phyloP scores from a whole-genome alignment of 2,797 vertebrate genomes.

The Myotis findleyi region DNA sequence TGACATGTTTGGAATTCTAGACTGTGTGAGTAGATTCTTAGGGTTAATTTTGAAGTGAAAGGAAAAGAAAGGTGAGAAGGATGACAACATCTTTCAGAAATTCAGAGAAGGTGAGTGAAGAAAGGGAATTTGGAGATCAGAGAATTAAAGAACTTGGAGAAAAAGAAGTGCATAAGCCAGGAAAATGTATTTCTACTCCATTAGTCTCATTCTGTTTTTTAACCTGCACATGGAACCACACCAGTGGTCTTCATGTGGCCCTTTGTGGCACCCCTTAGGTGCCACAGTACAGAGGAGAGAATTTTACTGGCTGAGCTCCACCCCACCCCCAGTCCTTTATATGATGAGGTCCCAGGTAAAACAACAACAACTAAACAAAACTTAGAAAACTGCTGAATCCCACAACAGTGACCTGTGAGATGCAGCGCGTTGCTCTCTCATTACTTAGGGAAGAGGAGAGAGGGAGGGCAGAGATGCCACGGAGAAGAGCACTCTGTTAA shows the following conservation, averaged over 20 bases:
- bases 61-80: not conserved
- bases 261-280: rapidly evolving
- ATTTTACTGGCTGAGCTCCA: not conserved
- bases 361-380: not conserved
- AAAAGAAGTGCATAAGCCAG: not conserved
- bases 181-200: not conserved
- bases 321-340: not conserved
- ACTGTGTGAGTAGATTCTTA: not conserved
- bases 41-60: not conserved
- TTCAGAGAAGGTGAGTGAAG: not conserved
- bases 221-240: rapidly evolving
- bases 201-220: not conserved
- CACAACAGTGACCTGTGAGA: not conserved
- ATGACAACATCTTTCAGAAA: not conserved
- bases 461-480: not conserved
- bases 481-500: not conserved
- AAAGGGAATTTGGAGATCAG: not conserved
- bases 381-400: not conserved
- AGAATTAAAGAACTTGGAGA: not conserved
- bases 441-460: rapidly evolving
- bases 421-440: not conserved
- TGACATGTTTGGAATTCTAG: not conserved
- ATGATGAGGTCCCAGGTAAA: not conserved
- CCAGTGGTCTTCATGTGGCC: not conserved
- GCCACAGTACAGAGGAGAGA: not conserved